Conservation (phyloP, 2,888 invertebrate genomes). For the Apodemia duryi region DNA sequence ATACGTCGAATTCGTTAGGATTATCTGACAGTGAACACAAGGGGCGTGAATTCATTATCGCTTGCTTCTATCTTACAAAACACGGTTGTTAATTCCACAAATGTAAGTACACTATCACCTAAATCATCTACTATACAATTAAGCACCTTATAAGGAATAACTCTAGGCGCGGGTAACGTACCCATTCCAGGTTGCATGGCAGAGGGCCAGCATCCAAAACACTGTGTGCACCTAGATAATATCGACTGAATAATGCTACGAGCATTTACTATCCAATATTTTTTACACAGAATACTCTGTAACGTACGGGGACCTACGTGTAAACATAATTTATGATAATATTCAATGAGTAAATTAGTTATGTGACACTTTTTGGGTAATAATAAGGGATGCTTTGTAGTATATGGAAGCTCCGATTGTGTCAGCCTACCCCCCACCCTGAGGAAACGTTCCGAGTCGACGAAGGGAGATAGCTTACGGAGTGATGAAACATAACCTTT, state of each 20-base stretch:
- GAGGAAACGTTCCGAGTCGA: slow-evolving; percentile 20
- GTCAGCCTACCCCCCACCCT: slow-evolving; percentile 27
- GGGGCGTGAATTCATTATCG: not conserved
- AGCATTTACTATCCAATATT: slow-evolving; percentile 20
- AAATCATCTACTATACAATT: not conserved
- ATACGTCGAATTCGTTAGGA: not conserved
- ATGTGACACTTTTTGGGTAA: slow-evolving; percentile 21
- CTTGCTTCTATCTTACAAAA: slow-evolving; percentile 3
- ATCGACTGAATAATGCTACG: slow-evolving; percentile 19
- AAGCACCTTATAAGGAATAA: not conserved
- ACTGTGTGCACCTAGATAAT: slow-evolving; percentile 12
- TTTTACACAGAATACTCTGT: slow-evolving; percentile 19
- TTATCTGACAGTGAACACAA: not conserved
- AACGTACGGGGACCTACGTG: slow-evolving; percentile 23
- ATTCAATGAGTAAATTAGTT: slow-evolving; percentile 16
- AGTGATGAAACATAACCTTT: not conserved
- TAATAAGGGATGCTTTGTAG: slow-evolving; percentile 21
- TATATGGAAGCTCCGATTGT: slow-evolving; percentile 19
- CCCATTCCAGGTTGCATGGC: slow-evolving; percentile 2
- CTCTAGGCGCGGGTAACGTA: not conserved
- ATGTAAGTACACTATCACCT: slow-evolving; percentile 11
- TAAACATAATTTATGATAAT: slow-evolving; percentile 17
- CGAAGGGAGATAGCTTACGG: slow-evolving; percentile 21
- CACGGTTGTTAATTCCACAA: not conserved
- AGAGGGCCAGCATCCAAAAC: not conserved